Evolutionary conservation across 2,888 invertebrate species (phyloP).

Genomic region (Melinaea menophilus): DNA sequence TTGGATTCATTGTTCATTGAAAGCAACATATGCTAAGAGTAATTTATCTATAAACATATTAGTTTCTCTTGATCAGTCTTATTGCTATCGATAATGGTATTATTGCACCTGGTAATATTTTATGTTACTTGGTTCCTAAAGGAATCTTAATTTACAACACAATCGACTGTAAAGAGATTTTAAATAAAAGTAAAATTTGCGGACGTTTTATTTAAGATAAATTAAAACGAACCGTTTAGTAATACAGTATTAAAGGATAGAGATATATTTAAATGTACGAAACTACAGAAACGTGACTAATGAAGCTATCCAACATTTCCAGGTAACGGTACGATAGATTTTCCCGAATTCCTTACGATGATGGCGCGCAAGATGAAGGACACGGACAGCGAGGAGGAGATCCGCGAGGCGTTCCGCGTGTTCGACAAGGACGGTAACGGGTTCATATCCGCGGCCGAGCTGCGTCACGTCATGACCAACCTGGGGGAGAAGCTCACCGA

Average conservation of each 20-base stretch:
- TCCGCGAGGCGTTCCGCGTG: conserved; percentile 98
- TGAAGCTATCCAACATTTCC: conserved; percentile 38
- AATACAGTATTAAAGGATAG: not conserved
- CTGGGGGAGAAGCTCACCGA: conserved; percentile 99
- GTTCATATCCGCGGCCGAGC: conserved; percentile 98
- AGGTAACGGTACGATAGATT: conserved; percentile 99
- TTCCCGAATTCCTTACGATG: conserved; percentile 99
- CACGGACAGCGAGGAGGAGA: conserved; percentile 99
- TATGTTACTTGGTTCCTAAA: not conserved
- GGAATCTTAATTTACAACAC: not conserved
- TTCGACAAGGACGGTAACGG: conserved; percentile 99
- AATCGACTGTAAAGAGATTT: not conserved
- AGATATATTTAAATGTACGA: not conserved
- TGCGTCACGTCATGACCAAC: conserved; percentile 99
- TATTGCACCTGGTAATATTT: conserved; percentile 23
- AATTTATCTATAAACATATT: conserved; percentile 31
- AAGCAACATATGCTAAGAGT: no score
- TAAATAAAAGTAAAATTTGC: not conserved
- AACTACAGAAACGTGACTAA: not conserved
- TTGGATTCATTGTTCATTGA: no score
- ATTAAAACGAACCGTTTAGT: not conserved
- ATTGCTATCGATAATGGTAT: conserved; percentile 34
- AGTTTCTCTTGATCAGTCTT: conserved; percentile 34
- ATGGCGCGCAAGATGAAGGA: conserved; percentile 99
- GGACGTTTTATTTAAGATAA: conserved; percentile 4